Evolutionary conservation across 2,113 vertebrate genomes (phyloP).

Genomic region (Dipodomys ordii): DNA sequence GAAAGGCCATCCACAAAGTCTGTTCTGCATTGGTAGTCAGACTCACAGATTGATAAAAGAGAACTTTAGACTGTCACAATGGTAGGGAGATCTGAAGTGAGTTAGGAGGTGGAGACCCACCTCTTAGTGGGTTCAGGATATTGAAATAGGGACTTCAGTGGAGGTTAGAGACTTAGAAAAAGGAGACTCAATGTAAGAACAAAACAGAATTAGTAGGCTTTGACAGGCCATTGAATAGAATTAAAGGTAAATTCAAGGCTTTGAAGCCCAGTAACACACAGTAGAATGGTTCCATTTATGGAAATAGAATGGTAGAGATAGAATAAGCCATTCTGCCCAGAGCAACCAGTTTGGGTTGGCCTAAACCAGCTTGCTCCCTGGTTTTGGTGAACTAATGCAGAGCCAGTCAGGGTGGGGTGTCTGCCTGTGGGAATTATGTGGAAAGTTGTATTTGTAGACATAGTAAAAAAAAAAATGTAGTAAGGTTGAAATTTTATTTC

Average conservation of each 20-base stretch:
- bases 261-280: background rate
- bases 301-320: background rate
- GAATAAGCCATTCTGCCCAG: background rate
- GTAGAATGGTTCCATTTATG: background rate
- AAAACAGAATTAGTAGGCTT: background rate
- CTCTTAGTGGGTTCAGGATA: background rate
- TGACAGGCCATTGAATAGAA: background rate
- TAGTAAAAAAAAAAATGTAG: too few relatives aligned
- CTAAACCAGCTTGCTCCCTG: background rate
- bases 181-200: background rate
- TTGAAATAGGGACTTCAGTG: background rate
- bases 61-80: background rate
- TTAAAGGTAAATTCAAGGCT: background rate
- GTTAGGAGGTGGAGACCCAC: background rate
- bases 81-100: background rate
- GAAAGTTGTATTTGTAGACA: background rate
- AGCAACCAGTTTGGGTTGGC: background rate
- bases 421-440: background rate
- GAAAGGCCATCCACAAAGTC: background rate
- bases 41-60: background rate
- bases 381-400: background rate
- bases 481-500: conserved; percentile 21
- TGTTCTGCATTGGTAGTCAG: background rate
- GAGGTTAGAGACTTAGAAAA: background rate
- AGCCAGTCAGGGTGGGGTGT: background rate